Evolutionary conservation across 2,888 invertebrate genomes (phyloP).

Genomic region (Lasioglossum vierecki): DNA sequence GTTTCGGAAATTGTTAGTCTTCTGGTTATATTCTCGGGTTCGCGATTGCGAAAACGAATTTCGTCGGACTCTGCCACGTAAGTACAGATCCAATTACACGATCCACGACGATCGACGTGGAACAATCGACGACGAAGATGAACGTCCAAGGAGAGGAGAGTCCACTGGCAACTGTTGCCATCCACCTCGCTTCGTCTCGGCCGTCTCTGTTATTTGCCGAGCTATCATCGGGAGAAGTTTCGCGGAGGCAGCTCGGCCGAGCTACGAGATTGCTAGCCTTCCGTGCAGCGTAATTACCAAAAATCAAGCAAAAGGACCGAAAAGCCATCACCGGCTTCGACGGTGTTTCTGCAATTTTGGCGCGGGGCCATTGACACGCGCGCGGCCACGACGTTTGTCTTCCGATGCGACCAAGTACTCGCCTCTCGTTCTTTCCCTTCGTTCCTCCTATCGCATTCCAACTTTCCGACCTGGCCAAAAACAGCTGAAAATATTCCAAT

Average conservation of each 20-base stretch:
- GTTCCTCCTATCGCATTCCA: neutral
- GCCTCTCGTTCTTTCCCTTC: slow-evolving; percentile 17
- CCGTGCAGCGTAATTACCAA: slow-evolving; percentile 76
- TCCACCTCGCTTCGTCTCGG: slow-evolving; percentile 39
- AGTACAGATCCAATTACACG: slow-evolving; percentile 67
- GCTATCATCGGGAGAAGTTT: slow-evolving; percentile 73
- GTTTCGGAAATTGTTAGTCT: slow-evolving; percentile 25
- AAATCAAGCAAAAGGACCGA: slow-evolving; percentile 76
- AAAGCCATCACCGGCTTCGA: slow-evolving; percentile 73
- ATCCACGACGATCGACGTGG: slow-evolving; percentile 64
- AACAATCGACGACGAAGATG: slow-evolving; percentile 63
- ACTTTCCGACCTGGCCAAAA: neutral
- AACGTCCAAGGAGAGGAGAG: slow-evolving; percentile 52
- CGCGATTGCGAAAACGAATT: slow-evolving; percentile 42
- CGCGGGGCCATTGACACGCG: slow-evolving; percentile 73
- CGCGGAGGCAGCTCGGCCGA: slow-evolving; percentile 64
- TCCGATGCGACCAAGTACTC: slow-evolving; percentile 18
- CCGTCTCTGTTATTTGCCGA: slow-evolving; percentile 76
- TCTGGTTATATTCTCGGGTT: slow-evolving; percentile 18
- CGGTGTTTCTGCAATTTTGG: slow-evolving; percentile 76
- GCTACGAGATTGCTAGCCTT: slow-evolving; percentile 74
- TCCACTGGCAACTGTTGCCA: slow-evolving; percentile 60
- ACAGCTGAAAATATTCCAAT: neutral
- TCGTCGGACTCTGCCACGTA: slow-evolving; percentile 28
- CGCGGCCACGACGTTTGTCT: slow-evolving; percentile 32